Evolutionary conservation across 2,888 invertebrate species (phyloP).

Genomic region (Orchesella flavescens): DNA sequence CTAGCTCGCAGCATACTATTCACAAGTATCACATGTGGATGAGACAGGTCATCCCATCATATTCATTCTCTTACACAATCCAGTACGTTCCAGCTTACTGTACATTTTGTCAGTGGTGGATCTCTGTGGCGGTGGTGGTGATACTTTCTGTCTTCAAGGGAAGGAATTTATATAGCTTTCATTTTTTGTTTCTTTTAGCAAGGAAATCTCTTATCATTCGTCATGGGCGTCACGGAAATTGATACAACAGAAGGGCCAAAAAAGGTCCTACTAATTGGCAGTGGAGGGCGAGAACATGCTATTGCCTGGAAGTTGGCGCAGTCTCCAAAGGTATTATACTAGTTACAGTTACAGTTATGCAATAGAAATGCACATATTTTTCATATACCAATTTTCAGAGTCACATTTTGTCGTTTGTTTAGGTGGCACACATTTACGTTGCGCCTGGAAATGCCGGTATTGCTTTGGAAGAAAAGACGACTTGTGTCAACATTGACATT

Average conservation of each 20-base stretch:
- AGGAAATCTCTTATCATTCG: background rate
- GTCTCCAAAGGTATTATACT: conserved; percentile 77
- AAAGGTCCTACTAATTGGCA: conserved; percentile 87
- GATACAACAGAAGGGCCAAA: conserved; percentile 69
- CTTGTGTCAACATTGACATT: conserved; percentile 80
- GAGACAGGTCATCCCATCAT: background rate
- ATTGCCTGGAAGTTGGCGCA: conserved; percentile 94
- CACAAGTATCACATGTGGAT: no score
- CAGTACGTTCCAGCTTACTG: conserved; percentile 4
- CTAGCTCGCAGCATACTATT: no score
- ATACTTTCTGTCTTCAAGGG: background rate
- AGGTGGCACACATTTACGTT: conserved; percentile 83
- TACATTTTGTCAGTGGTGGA: conserved; percentile 10
- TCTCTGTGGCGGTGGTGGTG: background rate
- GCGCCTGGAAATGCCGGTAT: conserved; percentile 94
- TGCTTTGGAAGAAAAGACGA: conserved; percentile 80
- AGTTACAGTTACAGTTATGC: conserved; percentile 5
- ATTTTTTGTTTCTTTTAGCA: background rate
- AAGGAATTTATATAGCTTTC: background rate
- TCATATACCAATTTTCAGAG: no score
- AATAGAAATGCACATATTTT: background rate
- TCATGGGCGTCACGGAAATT: conserved; percentile 51
- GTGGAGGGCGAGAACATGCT: conserved; percentile 96
- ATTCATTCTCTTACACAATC: background rate
- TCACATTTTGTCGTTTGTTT: background rate